These are phyloP conservation scores for Arothron firmamentum DNA, from an alignment of 2,113 vertebrate genomes.

Conservation along the genomic window DNA sequence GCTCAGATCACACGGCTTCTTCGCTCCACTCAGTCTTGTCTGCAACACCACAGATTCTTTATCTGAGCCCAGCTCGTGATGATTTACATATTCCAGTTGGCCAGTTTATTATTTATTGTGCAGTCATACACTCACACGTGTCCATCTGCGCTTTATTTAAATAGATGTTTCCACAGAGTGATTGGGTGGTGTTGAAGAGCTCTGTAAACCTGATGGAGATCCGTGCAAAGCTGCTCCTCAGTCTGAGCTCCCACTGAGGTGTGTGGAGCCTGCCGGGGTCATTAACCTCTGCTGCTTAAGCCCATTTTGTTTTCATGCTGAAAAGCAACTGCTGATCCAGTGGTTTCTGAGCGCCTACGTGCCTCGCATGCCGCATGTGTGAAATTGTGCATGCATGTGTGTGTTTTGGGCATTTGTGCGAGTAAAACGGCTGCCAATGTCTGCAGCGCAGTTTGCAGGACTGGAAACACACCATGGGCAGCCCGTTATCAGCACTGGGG, in stretches of 20 bases:
- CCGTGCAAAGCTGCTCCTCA: conserved; percentile 1
- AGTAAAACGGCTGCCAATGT: conserved; percentile 24
- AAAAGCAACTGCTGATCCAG: conserved; percentile 69
- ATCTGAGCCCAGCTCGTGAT: too few species aligned
- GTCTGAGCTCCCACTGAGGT: conserved; percentile 19
- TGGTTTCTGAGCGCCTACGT: conserved; percentile 52
- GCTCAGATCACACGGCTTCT: too few species aligned
- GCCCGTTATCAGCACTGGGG: too few species aligned
- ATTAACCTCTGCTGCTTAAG: conserved; percentile 49
- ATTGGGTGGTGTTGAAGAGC: too few species aligned
- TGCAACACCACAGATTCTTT: too few species aligned
- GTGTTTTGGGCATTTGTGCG: conserved; percentile 39
- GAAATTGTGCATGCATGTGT: conserved; percentile 51
- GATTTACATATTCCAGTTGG: too few species aligned
- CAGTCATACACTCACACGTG: too few species aligned
- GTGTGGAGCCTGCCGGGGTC: conserved; percentile 40
- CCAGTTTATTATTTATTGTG: too few species aligned
- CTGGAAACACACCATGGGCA: background rate
- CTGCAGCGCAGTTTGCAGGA: conserved; percentile 14
- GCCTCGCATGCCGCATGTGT: conserved; percentile 28
- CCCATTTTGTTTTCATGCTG: conserved; percentile 60
- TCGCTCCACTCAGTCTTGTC: too few species aligned
- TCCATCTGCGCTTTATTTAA: too few species aligned
- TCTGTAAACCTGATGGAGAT: conserved; percentile 2
- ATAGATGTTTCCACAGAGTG: too few species aligned